These are phyloP conservation scores for Hypolimnas misippus DNA, from an alignment of 2,888 invertebrate species.

Conservation along the genomic window DNA sequence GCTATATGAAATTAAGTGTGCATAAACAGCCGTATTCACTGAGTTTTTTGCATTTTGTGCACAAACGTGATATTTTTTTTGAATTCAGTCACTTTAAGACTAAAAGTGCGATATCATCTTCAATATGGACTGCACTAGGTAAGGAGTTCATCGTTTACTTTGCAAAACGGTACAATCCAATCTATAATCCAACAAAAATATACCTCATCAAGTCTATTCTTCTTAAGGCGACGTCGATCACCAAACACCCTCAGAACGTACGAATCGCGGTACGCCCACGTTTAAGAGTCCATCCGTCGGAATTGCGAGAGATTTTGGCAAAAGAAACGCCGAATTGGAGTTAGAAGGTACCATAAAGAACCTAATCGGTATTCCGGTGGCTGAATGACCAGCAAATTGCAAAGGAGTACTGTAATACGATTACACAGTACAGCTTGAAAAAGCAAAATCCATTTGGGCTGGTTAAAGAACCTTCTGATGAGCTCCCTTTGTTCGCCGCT, in stretches of 20 bases:
- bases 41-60: too few species aligned
- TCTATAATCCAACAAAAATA: neutral
- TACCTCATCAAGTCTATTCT: neutral
- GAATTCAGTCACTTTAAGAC: too few species aligned
- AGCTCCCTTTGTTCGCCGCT: conserved; percentile 38
- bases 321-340: conserved; percentile 68
- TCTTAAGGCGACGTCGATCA: conserved; percentile 69
- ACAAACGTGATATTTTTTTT: too few species aligned
- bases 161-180: neutral
- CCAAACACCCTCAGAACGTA: conserved; percentile 59
- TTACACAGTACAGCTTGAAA: conserved; percentile 48
- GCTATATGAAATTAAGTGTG: too few species aligned
- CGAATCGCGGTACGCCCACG: conserved; percentile 66
- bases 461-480: conserved; percentile 39
- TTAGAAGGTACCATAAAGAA: conserved; percentile 64
- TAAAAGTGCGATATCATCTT: too few species aligned
- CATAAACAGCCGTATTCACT: too few species aligned
- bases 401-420: conserved; percentile 45
- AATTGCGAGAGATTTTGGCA: conserved; percentile 76
- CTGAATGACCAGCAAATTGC: conserved; percentile 50
- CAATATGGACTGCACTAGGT: neutral
- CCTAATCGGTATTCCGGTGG: conserved; percentile 51
- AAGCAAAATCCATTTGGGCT: conserved; percentile 59
- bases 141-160: neutral
- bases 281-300: conserved; percentile 75